Conservation (phyloP, 35 echinoderm and acorn worm species). For the Diadema setosum region DNA sequence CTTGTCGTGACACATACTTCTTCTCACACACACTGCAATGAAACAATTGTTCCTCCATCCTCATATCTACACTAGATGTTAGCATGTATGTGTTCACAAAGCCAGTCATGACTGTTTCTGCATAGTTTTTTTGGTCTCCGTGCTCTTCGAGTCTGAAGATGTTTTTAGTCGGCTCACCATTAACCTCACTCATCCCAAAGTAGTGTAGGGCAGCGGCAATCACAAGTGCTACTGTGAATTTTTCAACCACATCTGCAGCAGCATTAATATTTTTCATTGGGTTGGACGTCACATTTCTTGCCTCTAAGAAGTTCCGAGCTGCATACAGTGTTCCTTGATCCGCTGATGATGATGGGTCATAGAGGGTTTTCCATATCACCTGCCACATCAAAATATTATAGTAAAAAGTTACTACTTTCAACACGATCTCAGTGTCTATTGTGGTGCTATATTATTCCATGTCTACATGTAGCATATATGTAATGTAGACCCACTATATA, state of each 20-base stretch:
- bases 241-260: slow-evolving; percentile 15
- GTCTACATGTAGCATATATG: background rate
- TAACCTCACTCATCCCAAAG: background rate
- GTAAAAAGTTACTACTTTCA: background rate
- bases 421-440: background rate
- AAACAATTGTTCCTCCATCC: background rate
- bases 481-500: background rate
- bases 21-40: background rate
- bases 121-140: slow-evolving; percentile 13
- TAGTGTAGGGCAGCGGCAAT: slow-evolving; percentile 23
- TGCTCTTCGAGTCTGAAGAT: background rate
- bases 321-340: slow-evolving; percentile 25
- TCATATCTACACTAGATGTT: background rate
- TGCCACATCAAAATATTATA: background rate
- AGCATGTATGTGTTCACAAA: slow-evolving; percentile 1
- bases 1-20: background rate
- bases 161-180: slow-evolving; percentile 18
- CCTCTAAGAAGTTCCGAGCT: slow-evolving; percentile 21
- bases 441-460: background rate
- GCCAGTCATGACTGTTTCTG: background rate
- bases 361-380: slow-evolving; percentile 23
- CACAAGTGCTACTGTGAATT: slow-evolving; percentile 25
- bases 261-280: slow-evolving; percentile 45
- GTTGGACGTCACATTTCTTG: slow-evolving; percentile 23
- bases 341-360: slow-evolving; percentile 1